Evolutionary conservation across 1,140 invertebrate genomes (phyloP), one percentile per base, ranked within the genome.

Genomic region (Nasonia vitripennis): DNA sequence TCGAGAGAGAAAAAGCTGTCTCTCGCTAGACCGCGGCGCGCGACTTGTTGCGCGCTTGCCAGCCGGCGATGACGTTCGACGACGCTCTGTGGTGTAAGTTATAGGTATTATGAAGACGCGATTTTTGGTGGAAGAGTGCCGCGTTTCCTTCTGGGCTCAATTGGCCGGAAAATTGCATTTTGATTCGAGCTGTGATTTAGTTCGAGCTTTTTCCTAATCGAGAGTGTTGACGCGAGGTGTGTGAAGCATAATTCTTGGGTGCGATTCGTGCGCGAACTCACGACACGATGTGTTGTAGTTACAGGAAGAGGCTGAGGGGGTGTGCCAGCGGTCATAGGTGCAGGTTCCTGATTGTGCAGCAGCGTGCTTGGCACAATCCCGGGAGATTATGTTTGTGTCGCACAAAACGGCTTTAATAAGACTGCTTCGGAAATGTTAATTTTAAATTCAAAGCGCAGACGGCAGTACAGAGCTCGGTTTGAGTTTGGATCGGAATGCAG

Each of bases 151-250:
- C 6, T 12, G 23, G 1, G 9, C n/a, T 79, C 31, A 41, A 79
- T 79, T 62, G 51, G 23, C 7, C 55, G 45, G 55, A 79, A 68
- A 79, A 67, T 79, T 67, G 17, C 41, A 37, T 79, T 78, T 78
- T 51, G 12, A 17, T 51, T 51, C 48, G 48, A 17, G 48, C 1
- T 51, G 14, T 10, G 48, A 62, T 62, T 5, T 62, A 62, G 11
- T 51, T 51, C 1, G 48, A 45, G 48, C 48, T 51, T 17, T 51
- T 51, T 51, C 10, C 14, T 51, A 51, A 1, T 51, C 11, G 48
- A 51, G 14, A 55, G 51, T 55, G 51, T 55, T 55, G 51, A 55
- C 4, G 51, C 51, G 17, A 55, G 17, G 12, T 55, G 9, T 55
- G 51, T 12, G 11, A 27, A 27, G 12, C 51, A 62, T 62, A 62